Evolutionary conservation across 1,140 invertebrate genomes (phyloP), one percentile per base, ranked within the genome.

Genomic region (Ceratosolen fusciceps): DNA sequence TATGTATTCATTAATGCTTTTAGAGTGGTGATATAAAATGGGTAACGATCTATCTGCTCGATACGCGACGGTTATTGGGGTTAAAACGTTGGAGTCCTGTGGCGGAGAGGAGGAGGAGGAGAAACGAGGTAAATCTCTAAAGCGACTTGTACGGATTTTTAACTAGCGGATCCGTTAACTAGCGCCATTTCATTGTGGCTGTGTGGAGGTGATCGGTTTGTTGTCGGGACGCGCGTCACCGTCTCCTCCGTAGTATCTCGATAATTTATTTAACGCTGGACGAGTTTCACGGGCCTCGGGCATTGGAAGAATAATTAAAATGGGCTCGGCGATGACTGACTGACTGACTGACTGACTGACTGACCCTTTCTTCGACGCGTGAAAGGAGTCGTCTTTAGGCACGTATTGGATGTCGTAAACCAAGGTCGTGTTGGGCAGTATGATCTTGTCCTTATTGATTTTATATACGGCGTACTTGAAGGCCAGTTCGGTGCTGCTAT

Each of bases 401-500:
- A 94, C 92, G 83, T 94, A 93, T 83, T 93, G 92, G 68, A 94
- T 93, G 82, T 94, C 93, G 82, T 93, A 93, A 52, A 92, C 89
- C 60, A 94, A 88, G 24, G 92, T 93, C 21, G 93, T 93, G 83
- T 93, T 93, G 43, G 93, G 92, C 83, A 94, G 86, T 37, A 94
- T 87, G 79, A 90, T 90, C 83, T 90, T 91, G 83, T 94, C 92
- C 74, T 92, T 92, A 88, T 94, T 94, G 80, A 94, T 93, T 79
- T 91, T 91, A 86, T 93, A 91, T 12, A 94, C 92, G 24, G 93
- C 93, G 87, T 94, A 94, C 83, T 93, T 93, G 88, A 94, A 94
- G 71, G 93, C 93, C 83, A 93, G 86, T 86, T 94, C 93, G 14
- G 91, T 91, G 81, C 91, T 91, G 81, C 92, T 93, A 86, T 93